Evolutionary conservation across 2,113 vertebrate species (phyloP).

Genomic region (Phylloscopus trochiloides): DNA sequence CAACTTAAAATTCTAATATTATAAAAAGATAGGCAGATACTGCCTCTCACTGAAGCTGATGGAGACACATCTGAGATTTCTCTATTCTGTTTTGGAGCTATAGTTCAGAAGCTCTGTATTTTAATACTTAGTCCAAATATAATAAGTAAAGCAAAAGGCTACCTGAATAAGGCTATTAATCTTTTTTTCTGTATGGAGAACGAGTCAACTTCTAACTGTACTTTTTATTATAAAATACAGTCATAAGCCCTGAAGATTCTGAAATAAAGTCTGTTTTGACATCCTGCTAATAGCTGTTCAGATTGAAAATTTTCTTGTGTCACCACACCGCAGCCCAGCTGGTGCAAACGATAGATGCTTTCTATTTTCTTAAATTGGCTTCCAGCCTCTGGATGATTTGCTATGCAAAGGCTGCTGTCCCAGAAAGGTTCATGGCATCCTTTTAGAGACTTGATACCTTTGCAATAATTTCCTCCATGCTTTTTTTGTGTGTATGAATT

Average conservation of each 20-base stretch:
- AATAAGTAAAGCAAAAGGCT: not conserved
- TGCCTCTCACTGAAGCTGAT: not conserved
- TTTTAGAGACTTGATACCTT: not conserved
- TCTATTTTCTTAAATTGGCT: conserved; percentile 30
- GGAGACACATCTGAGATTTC: not conserved
- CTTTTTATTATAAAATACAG: not conserved
- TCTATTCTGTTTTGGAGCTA: not conserved
- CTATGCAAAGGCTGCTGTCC: not conserved
- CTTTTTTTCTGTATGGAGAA: conserved; percentile 10
- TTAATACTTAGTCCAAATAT: conserved; percentile 9
- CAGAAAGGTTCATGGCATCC: not conserved
- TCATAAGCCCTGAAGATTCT: not conserved
- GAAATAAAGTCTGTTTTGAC: conserved; percentile 10
- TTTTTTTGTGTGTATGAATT: not conserved
- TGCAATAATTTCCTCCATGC: conserved; percentile 35
- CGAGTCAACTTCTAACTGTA: conserved; percentile 10
- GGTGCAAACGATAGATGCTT: not conserved
- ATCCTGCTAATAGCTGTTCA: not conserved
- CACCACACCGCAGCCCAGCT: not conserved
- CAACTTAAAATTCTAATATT: not conserved
- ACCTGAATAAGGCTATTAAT: not conserved
- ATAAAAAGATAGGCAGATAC: not conserved
- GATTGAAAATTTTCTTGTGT: not conserved
- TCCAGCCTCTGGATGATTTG: not conserved
- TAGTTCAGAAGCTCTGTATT: conserved; percentile 1